phyloP scores from a whole-genome alignment of 2,797 vertebrate genomes.

The Sarcophilus harrisii region DNA sequence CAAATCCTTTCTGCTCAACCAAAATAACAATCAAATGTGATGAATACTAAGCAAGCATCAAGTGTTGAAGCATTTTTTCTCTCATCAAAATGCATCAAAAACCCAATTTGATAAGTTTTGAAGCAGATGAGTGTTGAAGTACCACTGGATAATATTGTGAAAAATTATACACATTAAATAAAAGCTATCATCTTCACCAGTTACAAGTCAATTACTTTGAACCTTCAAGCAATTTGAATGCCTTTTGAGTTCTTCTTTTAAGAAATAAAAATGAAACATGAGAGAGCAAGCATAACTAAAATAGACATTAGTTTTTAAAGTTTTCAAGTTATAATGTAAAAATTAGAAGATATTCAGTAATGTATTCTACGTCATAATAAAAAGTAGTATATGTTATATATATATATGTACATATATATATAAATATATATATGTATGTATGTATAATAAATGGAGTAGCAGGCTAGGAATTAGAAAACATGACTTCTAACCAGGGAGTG shows the following conservation, averaged over 20 bases:
- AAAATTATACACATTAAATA: not conserved
- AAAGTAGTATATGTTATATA: too few relatives aligned
- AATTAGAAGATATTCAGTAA: not conserved
- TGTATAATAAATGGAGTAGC: not conserved
- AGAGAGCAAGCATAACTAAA: conserved; percentile 6
- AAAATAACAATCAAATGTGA: too few relatives aligned
- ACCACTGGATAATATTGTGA: not conserved
- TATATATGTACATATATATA: too few relatives aligned
- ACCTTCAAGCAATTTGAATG: not conserved
- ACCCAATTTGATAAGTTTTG: too few relatives aligned
- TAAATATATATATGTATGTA: too few relatives aligned
- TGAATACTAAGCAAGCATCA: too few relatives aligned
- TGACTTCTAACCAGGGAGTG: not conserved
- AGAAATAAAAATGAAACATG: not conserved
- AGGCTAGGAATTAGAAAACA: not conserved
- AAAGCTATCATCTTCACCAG: too few relatives aligned
- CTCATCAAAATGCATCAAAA: too few relatives aligned
- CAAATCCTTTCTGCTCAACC: too few relatives aligned
- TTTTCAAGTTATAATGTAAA: not conserved
- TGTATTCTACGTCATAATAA: not conserved
- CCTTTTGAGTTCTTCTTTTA: conserved; percentile 14
- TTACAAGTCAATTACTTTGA: not conserved
- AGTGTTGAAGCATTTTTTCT: too few relatives aligned
- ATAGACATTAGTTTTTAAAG: not conserved
- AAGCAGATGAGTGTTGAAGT: too few relatives aligned